A percentile compares a stretch with the other conserved stretches of the same genome.
Conservation (phyloP, 2,888 invertebrate genomes). For the Hemaris fuciformis region DNA sequence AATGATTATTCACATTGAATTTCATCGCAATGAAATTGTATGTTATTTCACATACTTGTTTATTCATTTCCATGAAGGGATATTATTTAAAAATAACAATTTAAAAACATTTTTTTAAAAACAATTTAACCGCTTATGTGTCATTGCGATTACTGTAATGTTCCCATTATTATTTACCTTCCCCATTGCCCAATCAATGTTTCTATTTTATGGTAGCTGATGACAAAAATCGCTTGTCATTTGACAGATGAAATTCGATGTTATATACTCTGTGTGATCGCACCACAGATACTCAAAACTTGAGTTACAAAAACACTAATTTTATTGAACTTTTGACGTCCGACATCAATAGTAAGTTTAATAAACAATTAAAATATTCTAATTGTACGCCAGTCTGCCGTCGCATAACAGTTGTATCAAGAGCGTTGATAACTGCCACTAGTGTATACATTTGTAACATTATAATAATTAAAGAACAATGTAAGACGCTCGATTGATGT, state of each 20-base stretch:
- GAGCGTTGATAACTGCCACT: conserved; percentile 78
- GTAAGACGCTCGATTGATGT: conserved; percentile 59
- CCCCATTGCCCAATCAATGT: background rate
- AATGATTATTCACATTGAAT: no score
- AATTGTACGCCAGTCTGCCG: conserved; percentile 44
- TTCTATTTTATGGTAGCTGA: background rate
- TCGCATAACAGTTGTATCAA: conserved; percentile 34
- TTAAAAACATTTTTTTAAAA: background rate
- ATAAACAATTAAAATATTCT: conserved; percentile 32
- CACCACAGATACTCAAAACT: background rate
- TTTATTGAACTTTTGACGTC: conserved; percentile 39
- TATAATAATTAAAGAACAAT: conserved; percentile 55
- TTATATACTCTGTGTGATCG: background rate
- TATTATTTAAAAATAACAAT: background rate
- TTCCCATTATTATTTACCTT: background rate
- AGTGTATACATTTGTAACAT: conserved; percentile 70
- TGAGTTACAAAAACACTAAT: conserved; percentile 17
- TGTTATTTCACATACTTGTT: no score
- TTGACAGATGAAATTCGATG: background rate
- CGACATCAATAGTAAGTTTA: conserved; percentile 45
- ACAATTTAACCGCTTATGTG: background rate
- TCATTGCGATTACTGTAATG: background rate
- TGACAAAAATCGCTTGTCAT: background rate
- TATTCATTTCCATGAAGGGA: background rate
- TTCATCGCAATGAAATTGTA: no score